phyloP scores from a whole-genome alignment of 2,113 vertebrate species.

The Pelmatolapia mariae region DNA sequence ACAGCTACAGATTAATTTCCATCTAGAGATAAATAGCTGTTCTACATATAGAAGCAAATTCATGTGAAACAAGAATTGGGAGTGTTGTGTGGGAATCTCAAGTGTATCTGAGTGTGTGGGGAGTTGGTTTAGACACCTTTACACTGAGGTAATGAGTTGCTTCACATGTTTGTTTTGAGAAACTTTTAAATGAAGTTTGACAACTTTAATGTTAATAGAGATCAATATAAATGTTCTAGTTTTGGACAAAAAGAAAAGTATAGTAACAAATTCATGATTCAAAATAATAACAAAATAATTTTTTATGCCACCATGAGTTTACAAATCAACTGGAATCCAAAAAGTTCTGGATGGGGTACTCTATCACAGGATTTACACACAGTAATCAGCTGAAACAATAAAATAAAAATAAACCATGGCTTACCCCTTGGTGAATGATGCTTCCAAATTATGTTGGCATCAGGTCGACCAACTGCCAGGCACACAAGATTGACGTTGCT shows the following conservation, averaged over 20 bases:
- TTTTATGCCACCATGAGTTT: neutral
- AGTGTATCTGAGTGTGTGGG: neutral
- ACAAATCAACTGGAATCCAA: neutral
- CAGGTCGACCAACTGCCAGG: slow-evolving; percentile 90
- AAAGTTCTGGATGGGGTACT: neutral
- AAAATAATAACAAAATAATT: neutral
- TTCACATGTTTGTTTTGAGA: neutral
- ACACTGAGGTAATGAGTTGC: neutral
- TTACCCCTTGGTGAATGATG: slow-evolving; percentile 91
- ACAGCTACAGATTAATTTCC: neutral
- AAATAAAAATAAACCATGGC: neutral
- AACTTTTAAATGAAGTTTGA: neutral
- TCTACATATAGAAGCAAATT: neutral
- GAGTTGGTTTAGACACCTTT: neutral
- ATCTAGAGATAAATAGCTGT: neutral
- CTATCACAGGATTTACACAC: neutral
- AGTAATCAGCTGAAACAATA: neutral
- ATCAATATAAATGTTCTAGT: neutral
- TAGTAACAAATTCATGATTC: neutral
- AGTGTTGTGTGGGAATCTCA: neutral
- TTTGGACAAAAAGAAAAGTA: neutral
- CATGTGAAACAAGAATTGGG: neutral
- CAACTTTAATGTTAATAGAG: neutral
- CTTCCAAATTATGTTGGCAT: slow-evolving; percentile 91
- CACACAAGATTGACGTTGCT: slow-evolving; percentile 92